Evolutionary conservation across 2,888 invertebrate species (phyloP), one percentile per base, ranked within the genome.

Genomic region (Pseudeuparius sepicola): DNA sequence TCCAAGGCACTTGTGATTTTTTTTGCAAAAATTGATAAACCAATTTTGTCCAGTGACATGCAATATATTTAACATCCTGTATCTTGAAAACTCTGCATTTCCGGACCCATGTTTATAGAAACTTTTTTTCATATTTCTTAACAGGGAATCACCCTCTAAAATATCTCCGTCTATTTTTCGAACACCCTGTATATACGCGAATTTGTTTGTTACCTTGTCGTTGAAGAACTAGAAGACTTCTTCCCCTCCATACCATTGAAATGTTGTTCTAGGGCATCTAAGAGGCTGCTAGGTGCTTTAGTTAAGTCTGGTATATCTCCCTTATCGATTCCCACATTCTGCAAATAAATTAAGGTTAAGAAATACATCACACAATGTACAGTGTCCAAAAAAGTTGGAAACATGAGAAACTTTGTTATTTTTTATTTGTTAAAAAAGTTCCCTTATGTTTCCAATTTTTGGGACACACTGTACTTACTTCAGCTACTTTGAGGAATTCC

Each of bases 301-400:
- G 96, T 94, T 51, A 97, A 72, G 66, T 97, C 97, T 24, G 97
- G 97, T 61, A 97, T 96, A 59, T 97, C 96, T 16, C 94, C 94
- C 64, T 93, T 93, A 62, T 97, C 96, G 54, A 97, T 94, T 33
- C 97, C 97, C 47, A 96, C 92, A 59, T 90, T 89, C 64, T 78
- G 24, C 54, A 65, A 51, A 34, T 42, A 12, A 34, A 35, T 23
- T 24, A 25, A n/a, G n/a, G n/a, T n/a, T 14, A 15, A 14, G 7
- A 25, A 9, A 10, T 32, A 15, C 4, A 13, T 4, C n/a, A 12
- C 12, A 12, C 20, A 18, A 6, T n/a, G 7, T 6, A 20, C 6
- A 20, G 20, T 20, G 20, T 20, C 20, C 6, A 20, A n/a, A n/a
- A n/a, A n/a, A n/a, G n/a, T n/a, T n/a, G n/a, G n/a, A n/a, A n/a